These are phyloP conservation scores for Scaptomyza parva DNA, from an alignment of 2,888 invertebrate species.

Conservation along the genomic window DNA sequence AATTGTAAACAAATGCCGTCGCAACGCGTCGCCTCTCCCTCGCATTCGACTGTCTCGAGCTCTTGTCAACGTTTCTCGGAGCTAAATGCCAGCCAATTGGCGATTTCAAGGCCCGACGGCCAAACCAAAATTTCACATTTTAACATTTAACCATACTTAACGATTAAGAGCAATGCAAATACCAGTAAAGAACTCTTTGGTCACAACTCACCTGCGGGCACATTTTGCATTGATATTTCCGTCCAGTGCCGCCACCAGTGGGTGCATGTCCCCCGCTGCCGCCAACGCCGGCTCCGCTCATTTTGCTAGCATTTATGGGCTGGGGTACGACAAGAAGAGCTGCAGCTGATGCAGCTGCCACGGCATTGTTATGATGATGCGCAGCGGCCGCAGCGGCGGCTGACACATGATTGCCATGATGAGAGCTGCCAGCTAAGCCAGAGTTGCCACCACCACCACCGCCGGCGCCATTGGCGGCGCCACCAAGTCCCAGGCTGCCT, in stretches of 20 bases:
- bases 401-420: conserved; percentile 85
- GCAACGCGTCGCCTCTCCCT: conserved; percentile 4
- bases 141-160: conserved; percentile 49
- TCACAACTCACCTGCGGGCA: conserved; percentile 94
- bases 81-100: conserved; percentile 46
- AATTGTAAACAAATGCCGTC: conserved; percentile 74
- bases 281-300: conserved; percentile 82
- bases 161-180: conserved; percentile 44
- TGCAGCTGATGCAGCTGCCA: conserved; percentile 86
- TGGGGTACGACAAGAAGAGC: conserved; percentile 95
- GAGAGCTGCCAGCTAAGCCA: conserved; percentile 75
- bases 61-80: conserved; percentile 33
- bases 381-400: conserved; percentile 74
- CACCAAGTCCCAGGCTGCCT: conserved; percentile 73
- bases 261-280: conserved; percentile 81
- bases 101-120: conserved; percentile 47
- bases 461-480: conserved; percentile 73
- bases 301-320: conserved; percentile 90
- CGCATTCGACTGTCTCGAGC: conserved; percentile 15
- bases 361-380: conserved; percentile 85
- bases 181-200: conserved; percentile 13
- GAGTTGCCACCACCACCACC: conserved; percentile 56
- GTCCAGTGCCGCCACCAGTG: conserved; percentile 82
- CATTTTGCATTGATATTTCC: conserved; percentile 98
- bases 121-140: conserved; percentile 29